These are phyloP conservation scores for Drosophila falleni DNA, from an alignment of 2,888 invertebrate genomes.

Conservation along the genomic window DNA sequence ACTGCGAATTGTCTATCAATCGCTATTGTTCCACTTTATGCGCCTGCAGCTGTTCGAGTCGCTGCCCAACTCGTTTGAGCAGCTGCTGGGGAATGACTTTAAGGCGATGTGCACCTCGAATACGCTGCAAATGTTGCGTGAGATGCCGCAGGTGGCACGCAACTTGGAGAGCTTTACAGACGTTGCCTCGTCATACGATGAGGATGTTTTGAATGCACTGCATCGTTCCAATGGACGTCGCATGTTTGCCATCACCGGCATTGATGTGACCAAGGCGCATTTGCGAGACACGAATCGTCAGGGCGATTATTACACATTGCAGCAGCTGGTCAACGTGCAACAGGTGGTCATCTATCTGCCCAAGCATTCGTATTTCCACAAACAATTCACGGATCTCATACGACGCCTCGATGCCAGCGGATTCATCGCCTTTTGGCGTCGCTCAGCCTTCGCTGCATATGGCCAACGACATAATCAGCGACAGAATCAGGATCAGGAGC, in stretches of 20 bases:
- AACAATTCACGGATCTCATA: constrained; percentile 55
- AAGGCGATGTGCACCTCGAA: constrained; percentile 47
- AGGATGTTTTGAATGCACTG: constrained; percentile 46
- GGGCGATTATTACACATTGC: constrained; percentile 39
- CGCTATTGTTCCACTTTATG: constrained; percentile 74
- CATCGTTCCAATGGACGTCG: constrained; percentile 20
- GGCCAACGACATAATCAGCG: neutral
- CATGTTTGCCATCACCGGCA: constrained; percentile 53
- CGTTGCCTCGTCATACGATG: constrained; percentile 35
- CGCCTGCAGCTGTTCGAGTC: constrained; percentile 50
- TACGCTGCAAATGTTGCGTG: constrained; percentile 44
- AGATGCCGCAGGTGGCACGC: constrained; percentile 43
- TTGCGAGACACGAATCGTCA: constrained; percentile 25
- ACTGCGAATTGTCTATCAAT: constrained; percentile 71
- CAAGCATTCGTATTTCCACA: constrained; percentile 73
- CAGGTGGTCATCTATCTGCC: constrained; percentile 67
- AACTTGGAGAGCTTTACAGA: constrained; percentile 22
- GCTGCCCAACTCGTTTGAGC: constrained; percentile 46
- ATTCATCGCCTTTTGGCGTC: constrained; percentile 59
- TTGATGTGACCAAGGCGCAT: constrained; percentile 40
- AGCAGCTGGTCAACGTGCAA: constrained; percentile 55
- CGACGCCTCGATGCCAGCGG: constrained; percentile 58
- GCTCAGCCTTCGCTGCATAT: constrained; percentile 32
- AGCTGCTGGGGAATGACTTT: constrained; percentile 46
- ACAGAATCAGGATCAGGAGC: neutral